These are phyloP conservation scores for Drosophila stalkeri DNA, from an alignment of 2,888 invertebrate species.

Conservation along the genomic window DNA sequence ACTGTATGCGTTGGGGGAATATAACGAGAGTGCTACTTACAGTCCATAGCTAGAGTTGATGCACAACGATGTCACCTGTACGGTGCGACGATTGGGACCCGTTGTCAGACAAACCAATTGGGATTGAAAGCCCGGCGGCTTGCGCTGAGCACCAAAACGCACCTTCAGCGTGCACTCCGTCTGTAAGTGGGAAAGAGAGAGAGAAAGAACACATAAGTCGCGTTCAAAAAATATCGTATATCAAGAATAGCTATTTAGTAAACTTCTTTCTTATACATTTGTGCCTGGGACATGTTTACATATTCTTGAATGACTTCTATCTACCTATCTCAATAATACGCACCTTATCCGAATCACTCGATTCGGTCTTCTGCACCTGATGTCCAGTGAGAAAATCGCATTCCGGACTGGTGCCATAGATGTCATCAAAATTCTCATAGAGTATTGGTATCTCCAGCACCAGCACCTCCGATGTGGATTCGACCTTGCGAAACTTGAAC, in stretches of 20 bases:
- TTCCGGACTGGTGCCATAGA: constrained; percentile 91
- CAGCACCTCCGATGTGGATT: constrained; percentile 92
- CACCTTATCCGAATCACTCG: constrained; percentile 83
- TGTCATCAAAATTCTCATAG: constrained; percentile 92
- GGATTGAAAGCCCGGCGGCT: constrained; percentile 98
- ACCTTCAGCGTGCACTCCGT: constrained; percentile 88
- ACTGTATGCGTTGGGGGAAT: constrained; percentile 1
- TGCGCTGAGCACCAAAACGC: constrained; percentile 91
- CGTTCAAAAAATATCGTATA: no score
- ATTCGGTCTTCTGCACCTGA: constrained; percentile 85
- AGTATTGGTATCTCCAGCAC: constrained; percentile 94
- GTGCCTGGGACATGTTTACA: no score
- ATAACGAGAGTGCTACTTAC: constrained; percentile 87
- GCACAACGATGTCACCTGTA: constrained; percentile 93
- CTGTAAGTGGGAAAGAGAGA: constrained; percentile 57
- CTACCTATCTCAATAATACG: background rate
- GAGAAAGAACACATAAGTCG: background rate
- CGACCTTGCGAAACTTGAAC: constrained; percentile 97
- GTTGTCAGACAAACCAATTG: constrained; percentile 96
- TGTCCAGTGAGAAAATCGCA: constrained; percentile 89
- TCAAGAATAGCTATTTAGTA: no score
- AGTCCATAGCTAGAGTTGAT: constrained; percentile 98
- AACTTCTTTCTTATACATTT: no score
- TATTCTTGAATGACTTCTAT: no score
- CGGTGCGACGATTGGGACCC: constrained; percentile 88